Evolutionary conservation across 2,113 vertebrate species (phyloP), one percentile per base, ranked within the genome.

Genomic region (Sebastes schlegelii): DNA sequence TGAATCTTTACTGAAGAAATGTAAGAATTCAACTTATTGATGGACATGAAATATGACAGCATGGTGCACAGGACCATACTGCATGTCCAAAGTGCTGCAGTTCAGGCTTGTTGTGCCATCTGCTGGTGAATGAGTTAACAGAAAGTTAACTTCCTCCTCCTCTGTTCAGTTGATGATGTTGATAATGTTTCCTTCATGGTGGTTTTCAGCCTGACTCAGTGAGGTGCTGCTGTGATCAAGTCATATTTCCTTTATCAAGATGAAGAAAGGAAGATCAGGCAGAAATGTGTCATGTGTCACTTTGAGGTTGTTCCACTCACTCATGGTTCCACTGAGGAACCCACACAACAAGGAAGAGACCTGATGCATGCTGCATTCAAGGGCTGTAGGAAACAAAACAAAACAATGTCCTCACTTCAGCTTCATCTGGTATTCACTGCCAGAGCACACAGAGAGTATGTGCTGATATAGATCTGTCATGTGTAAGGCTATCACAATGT

Each of bases 81-180:
- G 60, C 9, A 11, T 3, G n/a, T 54, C 16, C 3, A 16, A 6
- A 0, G 45, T 12, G 43, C 57, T 48, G 71, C n/a, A 73, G 57
- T 13, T 45, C 2, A 19, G 26, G n/a, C 54, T 26, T 43, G n/a
- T 61, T 12, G 23, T 48, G 62, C 78, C 74, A 54, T 26, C 86
- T 78, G 5, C 21, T 74, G 82, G 78, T 74, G 66, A 43, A 34
- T 45, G 13, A 14, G 17, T 57, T 34, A 34, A 34, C 34, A 34
- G 40, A 23, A 70, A 43, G 17, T n/a, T 3, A 71, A 8, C 7
- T 16, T 17, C 4, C 6, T 52, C 23, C 66, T 52, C 8, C 51
- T 5, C 17, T 45, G 17, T 54, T 54, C 3, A 71, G 0, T 3
- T 58, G 19, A 46, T 26, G 6, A 1, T 16, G 4, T 13, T 34